Evolutionary conservation across 2,797 vertebrate species (phyloP).

Genomic region (Falco peregrinus): DNA sequence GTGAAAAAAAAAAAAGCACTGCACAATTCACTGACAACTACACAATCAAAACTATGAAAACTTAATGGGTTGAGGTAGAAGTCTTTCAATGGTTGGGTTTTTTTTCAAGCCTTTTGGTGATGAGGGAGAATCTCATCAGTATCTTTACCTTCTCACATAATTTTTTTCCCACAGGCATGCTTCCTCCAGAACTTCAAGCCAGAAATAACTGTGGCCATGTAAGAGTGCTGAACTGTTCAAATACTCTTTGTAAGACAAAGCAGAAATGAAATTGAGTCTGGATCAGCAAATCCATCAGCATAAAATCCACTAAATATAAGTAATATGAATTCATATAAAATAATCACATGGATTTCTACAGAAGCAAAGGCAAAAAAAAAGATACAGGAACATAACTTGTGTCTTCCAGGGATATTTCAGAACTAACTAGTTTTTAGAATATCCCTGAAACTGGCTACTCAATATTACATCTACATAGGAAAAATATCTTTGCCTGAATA

Average conservation of each 20-base stretch:
- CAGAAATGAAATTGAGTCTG: background rate
- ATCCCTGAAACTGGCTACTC: background rate
- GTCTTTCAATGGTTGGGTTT: background rate
- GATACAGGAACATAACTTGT: background rate
- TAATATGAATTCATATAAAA: background rate
- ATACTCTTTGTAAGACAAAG: background rate
- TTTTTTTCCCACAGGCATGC: background rate
- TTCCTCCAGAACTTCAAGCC: background rate
- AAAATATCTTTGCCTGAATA: too few species aligned
- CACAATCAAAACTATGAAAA: background rate
- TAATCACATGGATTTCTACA: background rate
- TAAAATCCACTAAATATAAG: background rate
- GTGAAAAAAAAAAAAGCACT: background rate
- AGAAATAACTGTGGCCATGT: background rate
- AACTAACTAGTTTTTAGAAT: background rate
- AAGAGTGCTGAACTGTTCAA: background rate
- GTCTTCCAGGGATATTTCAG: background rate
- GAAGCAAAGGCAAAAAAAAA: background rate
- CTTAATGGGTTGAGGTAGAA: background rate
- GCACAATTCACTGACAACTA: background rate
- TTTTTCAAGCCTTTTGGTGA: background rate
- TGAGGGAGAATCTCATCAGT: background rate
- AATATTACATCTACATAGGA: background rate
- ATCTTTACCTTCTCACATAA: background rate
- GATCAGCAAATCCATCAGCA: background rate